These are phyloP conservation scores for Drosophila lacertosa DNA, from an alignment of 1,140 invertebrate species.

Conservation along the genomic window DNA sequence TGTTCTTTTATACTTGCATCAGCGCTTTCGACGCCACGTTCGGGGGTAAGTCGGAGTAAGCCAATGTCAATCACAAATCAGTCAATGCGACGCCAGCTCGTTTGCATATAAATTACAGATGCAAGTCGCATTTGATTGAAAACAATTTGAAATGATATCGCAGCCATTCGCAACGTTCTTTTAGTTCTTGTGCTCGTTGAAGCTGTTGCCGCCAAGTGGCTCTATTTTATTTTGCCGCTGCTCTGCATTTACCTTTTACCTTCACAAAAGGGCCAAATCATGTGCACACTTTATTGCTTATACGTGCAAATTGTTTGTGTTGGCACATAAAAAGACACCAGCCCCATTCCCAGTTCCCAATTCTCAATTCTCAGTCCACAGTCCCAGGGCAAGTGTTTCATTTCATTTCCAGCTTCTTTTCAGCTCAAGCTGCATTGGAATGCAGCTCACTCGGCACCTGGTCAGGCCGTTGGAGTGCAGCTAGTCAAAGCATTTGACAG, in stretches of 20 bases:
- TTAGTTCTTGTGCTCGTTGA: background rate
- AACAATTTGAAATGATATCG: constrained; percentile 80
- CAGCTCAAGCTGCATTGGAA: constrained; percentile 20
- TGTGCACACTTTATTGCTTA: constrained; percentile 73
- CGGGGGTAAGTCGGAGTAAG: background rate
- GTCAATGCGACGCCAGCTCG: constrained; percentile 51
- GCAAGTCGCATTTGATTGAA: constrained; percentile 80
- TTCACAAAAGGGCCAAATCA: constrained; percentile 47
- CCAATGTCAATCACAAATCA: constrained; percentile 68
- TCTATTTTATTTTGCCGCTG: constrained; percentile 51
- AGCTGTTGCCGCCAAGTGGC: constrained; percentile 40
- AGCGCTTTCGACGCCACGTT: constrained; percentile 6
- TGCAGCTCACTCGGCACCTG: constrained; percentile 31
- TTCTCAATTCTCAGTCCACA: background rate
- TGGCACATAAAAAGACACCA: constrained; percentile 70
- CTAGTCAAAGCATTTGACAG: constrained; percentile 60
- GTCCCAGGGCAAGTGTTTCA: constrained; percentile 47
- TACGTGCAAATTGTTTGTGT: constrained; percentile 79
- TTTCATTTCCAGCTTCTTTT: constrained; percentile 56
- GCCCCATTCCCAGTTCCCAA: constrained; percentile 34
- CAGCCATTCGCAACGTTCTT: constrained; percentile 37
- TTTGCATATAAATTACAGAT: constrained; percentile 79
- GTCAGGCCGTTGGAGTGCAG: constrained; percentile 7
- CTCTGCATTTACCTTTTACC: constrained; percentile 18
- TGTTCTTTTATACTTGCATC: constrained; percentile 16